Base-by-base conservation (phyloP, 2,113 vertebrate species). In the Podarcis cretensis region DNA sequence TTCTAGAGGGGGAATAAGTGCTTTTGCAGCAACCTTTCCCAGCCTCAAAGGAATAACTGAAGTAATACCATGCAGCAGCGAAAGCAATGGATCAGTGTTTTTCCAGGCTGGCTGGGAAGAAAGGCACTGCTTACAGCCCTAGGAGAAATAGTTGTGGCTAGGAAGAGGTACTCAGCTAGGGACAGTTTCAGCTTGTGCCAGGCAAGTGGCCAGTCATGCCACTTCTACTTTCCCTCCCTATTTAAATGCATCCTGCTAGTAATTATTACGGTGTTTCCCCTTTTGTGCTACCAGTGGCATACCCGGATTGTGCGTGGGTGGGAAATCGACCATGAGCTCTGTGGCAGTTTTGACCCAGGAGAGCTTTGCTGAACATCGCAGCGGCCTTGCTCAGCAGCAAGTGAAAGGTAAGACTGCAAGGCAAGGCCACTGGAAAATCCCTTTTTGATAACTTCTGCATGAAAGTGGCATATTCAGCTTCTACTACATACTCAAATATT, bases 341-440 rank as follows among this genome's bases (percentile, higher is more conserved):
- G 98, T 99, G 96, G 99, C 99, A 96, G 99, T 99, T 98, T 97
- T 99, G 98, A 99, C 99, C 96, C 98, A 99, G 95, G 99, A 99
- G 98, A 99, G 98, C 97, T 99, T 99, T 93, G 99, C 99, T 91
- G 99, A 99, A 96, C 99, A 99, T 96, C 98, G 99, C 96, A 99
- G 98, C 91, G 99, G 99, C 93, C 98, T 99, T 94, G 86, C 98
- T 95, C 98, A 98, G 69, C 98, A 99, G 93, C 98, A 99, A 86
- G 97, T 97, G 92, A 98, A 97, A 97, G 98, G 98, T 99, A 87
- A 97, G 95, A 92, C n/a, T 16, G 35, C 20, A 69, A 35, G 18
- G 13, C 0, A 12, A 35, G 63, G 54, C 48, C 89, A 37, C 59
- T 81, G 23, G n/a, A 30, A 10, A 4, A 54, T 57, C 16, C 6